phyloP scores from a whole-genome alignment of 92 coral and sea anemone species.

The Epizoanthus stellaris region DNA sequence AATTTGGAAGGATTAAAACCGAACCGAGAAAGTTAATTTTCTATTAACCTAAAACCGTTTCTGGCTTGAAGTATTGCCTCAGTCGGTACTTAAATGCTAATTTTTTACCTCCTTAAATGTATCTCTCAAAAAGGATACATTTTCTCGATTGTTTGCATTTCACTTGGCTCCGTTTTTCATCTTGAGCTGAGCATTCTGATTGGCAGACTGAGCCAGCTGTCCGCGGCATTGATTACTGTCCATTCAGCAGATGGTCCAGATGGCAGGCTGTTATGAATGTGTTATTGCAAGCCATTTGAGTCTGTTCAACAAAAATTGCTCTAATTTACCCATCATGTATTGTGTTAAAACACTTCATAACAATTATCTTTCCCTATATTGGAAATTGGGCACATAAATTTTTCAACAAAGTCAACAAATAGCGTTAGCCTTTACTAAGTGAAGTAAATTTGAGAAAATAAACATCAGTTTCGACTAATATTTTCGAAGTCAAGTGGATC shows the following conservation, averaged over 20 bases:
- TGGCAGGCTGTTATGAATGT: conserved; percentile 67
- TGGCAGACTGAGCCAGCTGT: conserved; percentile 81
- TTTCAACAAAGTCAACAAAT: conserved; percentile 54
- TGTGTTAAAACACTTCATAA: conserved; percentile 85
- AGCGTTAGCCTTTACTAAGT: conserved; percentile 63
- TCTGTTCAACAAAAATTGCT: conserved; percentile 72
- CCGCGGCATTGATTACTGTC: conserved; percentile 78
- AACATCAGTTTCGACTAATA: conserved; percentile 30
- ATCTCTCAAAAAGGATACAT: conserved; percentile 78
- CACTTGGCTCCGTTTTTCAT: conserved; percentile 71
- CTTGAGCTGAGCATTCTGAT: conserved; percentile 54
- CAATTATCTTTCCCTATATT: conserved; percentile 80
- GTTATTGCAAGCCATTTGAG: conserved; percentile 74
- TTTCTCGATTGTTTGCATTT: conserved; percentile 77
- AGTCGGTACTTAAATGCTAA: conserved; percentile 23
- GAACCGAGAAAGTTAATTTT: conserved; percentile 6
- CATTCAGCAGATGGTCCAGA: conserved; percentile 84
- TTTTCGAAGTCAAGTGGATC: conserved; percentile 10
- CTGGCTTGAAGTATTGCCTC: conserved; percentile 1
- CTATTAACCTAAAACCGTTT: neutral
- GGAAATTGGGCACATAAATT: conserved; percentile 60
- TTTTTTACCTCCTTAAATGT: conserved; percentile 65
- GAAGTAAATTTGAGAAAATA: conserved; percentile 60
- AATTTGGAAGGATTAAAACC: neutral
- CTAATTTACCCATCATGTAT: conserved; percentile 86